Evolutionary conservation across 2,888 invertebrate species (phyloP).

Genomic region (Neocrepidodera transversa): DNA sequence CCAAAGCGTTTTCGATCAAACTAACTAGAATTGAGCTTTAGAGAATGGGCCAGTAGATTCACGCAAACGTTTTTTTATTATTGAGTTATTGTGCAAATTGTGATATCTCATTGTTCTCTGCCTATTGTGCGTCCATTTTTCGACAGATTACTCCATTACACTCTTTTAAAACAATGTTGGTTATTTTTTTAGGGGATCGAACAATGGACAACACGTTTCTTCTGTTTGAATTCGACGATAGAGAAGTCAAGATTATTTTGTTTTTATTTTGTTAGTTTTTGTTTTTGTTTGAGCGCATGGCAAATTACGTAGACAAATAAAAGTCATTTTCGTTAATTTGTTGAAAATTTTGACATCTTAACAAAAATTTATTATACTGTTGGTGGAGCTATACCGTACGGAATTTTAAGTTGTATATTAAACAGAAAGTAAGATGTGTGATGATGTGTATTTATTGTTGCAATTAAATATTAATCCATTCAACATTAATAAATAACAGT

Average conservation of each 20-base stretch:
- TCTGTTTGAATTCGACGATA: slow-evolving; percentile 16
- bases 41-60: slow-evolving; percentile 48
- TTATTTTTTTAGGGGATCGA: slow-evolving; percentile 31
- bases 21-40: slow-evolving; percentile 50
- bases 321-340: too few relatives aligned
- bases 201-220: slow-evolving; percentile 28
- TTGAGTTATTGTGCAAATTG: slow-evolving; percentile 45
- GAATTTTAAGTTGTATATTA: too few relatives aligned
- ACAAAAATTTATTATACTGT: too few relatives aligned
- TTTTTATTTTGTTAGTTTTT: neutral
- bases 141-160: slow-evolving; percentile 45
- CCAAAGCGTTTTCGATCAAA: slow-evolving; percentile 51
- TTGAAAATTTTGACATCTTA: too few relatives aligned
- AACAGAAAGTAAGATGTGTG: too few relatives aligned
- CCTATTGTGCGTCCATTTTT: slow-evolving; percentile 54
- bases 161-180: slow-evolving; percentile 49
- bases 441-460: too few relatives aligned
- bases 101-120: slow-evolving; percentile 54
- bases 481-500: too few relatives aligned
- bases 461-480: too few relatives aligned
- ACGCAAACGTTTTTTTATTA: slow-evolving; percentile 50
- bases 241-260: slow-evolving; percentile 12
- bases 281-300: too few relatives aligned
- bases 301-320: too few relatives aligned
- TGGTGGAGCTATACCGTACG: too few relatives aligned